Percentiles rank a stretch among this genome's conserved stretches.
Evolutionary conservation across 2,888 invertebrate genomes (phyloP).

Genomic region (Eupithecia centaureata): DNA sequence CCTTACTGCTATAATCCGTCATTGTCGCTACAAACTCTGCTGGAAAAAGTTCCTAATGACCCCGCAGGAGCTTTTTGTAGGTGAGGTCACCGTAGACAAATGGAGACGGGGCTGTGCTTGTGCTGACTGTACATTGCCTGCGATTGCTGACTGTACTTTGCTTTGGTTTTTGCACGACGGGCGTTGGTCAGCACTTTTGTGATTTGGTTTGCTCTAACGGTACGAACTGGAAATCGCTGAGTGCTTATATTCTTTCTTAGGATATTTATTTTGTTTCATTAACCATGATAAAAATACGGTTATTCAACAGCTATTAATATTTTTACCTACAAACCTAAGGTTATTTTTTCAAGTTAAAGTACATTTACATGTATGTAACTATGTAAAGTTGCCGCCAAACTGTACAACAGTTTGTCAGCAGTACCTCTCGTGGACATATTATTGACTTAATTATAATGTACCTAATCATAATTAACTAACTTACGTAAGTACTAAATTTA

Average conservation of each 20-base stretch:
- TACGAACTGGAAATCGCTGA: not conserved
- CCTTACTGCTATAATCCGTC: conserved; percentile 51
- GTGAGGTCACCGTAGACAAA: conserved; percentile 43
- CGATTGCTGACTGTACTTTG: conserved; percentile 34
- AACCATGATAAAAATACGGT: too few species aligned
- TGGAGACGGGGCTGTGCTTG: conserved; percentile 28
- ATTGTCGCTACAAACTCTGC: conserved; percentile 58
- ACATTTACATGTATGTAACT: too few species aligned
- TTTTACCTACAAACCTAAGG: too few species aligned
- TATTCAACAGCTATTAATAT: too few species aligned
- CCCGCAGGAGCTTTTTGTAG: conserved; percentile 51
- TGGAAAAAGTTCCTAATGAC: conserved; percentile 64
- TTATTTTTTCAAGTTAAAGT: too few species aligned
- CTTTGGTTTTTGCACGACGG: conserved; percentile 18
- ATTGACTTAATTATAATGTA: too few species aligned
- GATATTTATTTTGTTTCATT: not conserved
- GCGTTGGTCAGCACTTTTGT: conserved; percentile 8
- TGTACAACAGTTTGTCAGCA: too few species aligned
- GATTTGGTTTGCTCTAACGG: conserved; percentile 1
- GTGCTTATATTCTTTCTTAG: not conserved
- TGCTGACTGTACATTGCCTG: conserved; percentile 29
- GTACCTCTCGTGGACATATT: too few species aligned
- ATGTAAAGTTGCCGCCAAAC: too few species aligned
- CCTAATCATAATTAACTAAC: too few species aligned
- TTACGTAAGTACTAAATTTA: too few species aligned